Percentiles rank a stretch among this genome's conserved stretches.
Evolutionary conservation across 2,888 invertebrate genomes (phyloP).

Genomic region (Lasioglossum villosulum): DNA sequence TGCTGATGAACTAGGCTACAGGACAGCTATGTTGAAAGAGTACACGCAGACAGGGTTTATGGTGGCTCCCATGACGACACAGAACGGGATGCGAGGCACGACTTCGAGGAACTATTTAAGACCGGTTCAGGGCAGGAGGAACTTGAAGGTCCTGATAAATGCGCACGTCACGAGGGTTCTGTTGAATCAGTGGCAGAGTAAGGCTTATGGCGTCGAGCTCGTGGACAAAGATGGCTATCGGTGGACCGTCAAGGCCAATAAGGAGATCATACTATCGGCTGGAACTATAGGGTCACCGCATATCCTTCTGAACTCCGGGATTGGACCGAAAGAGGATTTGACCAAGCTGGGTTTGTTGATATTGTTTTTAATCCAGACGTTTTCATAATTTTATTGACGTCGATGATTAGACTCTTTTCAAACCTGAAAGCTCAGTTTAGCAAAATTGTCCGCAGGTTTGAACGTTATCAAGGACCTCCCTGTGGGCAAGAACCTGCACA

Average conservation of each 20-base stretch:
- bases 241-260: constrained; percentile 83
- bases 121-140: constrained; percentile 81
- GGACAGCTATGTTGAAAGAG: constrained; percentile 74
- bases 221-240: constrained; percentile 81
- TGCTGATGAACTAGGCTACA: constrained; percentile 82
- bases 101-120: constrained; percentile 85
- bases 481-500: constrained; percentile 81
- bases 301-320: constrained; percentile 86
- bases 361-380: not conserved
- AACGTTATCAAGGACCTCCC: constrained; percentile 77
- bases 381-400: not conserved
- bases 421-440: not conserved
- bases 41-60: constrained; percentile 82
- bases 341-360: constrained; percentile 70
- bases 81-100: constrained; percentile 85
- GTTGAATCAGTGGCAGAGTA: constrained; percentile 72
- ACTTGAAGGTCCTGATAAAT: constrained; percentile 85
- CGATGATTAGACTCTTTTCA: not conserved
- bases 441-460: constrained; percentile 50
- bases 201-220: constrained; percentile 87
- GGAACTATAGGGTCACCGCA: constrained; percentile 86
- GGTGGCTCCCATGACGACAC: constrained; percentile 83
- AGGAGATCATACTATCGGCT: constrained; percentile 86
- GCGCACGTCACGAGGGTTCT: constrained; percentile 85
- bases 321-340: constrained; percentile 85